Percentiles rank a stretch among this genome's conserved stretches.
These are phyloP conservation scores for Petaurus breviceps DNA, from an alignment of 2,113 vertebrate genomes.

Conservation along the genomic window DNA sequence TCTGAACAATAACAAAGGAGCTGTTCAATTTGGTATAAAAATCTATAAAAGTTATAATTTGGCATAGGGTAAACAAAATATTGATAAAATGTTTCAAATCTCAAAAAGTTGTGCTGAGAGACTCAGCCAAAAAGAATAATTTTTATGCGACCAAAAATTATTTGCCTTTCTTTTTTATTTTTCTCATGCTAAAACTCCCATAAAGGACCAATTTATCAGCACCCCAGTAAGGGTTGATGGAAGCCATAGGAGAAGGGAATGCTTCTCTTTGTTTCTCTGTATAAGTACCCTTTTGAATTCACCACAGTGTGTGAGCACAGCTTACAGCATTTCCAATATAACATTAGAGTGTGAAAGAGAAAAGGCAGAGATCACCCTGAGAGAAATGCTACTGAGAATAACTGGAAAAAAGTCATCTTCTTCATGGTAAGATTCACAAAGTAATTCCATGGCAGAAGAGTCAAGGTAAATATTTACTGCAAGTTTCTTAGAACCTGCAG, in stretches of 20 bases:
- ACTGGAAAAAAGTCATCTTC: slow-evolving; percentile 66
- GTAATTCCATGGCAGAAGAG: slow-evolving; percentile 72
- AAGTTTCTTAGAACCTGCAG: slow-evolving; percentile 66
- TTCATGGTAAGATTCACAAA: slow-evolving; percentile 79
- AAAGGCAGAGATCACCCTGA: slow-evolving; percentile 66
- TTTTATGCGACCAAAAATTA: neutral
- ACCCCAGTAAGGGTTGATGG: slow-evolving; percentile 31
- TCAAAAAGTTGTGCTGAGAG: neutral
- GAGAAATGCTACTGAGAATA: slow-evolving; percentile 73
- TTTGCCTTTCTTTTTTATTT: slow-evolving; percentile 44
- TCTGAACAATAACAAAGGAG: neutral
- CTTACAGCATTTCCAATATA: slow-evolving; percentile 74
- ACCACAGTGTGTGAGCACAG: slow-evolving; percentile 65
- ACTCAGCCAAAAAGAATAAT: neutral
- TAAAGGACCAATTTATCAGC: slow-evolving; percentile 40
- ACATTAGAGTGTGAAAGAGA: slow-evolving; percentile 70
- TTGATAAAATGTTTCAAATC: slow-evolving; percentile 7
- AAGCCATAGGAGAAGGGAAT: slow-evolving; percentile 40
- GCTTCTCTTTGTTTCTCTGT: slow-evolving; percentile 64
- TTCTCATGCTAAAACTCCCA: slow-evolving; percentile 48
- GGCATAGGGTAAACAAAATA: neutral
- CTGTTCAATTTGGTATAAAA: slow-evolving; percentile 5
- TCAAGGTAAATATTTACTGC: slow-evolving; percentile 75
- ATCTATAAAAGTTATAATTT: slow-evolving; percentile 5
- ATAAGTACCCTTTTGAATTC: slow-evolving; percentile 75